These are phyloP conservation scores for Pachypanchax playfairii DNA, from an alignment of 2,113 vertebrate species.

Conservation along the genomic window DNA sequence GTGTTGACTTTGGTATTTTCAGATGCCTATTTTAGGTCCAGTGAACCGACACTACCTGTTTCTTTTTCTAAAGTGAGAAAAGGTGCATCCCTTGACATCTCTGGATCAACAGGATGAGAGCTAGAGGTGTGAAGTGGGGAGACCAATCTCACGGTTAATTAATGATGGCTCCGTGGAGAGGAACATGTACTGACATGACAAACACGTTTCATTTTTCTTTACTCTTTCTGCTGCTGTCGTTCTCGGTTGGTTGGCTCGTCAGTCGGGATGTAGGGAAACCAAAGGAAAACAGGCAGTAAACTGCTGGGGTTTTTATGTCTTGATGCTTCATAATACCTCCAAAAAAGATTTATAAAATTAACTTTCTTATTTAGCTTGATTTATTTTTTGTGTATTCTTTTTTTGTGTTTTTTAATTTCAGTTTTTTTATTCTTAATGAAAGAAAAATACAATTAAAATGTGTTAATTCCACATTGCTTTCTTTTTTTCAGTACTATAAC, in stretches of 20 bases:
- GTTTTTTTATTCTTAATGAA: no score
- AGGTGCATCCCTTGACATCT: slow-evolving; percentile 42
- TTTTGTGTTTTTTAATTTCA: no score
- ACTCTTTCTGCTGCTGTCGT: slow-evolving; percentile 16
- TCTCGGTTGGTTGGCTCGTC: slow-evolving; percentile 18
- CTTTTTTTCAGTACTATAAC: no score
- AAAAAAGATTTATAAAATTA: no score
- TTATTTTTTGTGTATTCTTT: no score
- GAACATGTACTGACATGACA: slow-evolving; percentile 9
- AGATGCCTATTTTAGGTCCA: slow-evolving; percentile 51
- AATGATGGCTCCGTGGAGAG: slow-evolving; percentile 62
- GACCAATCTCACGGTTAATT: slow-evolving; percentile 74
- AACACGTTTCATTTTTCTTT: slow-evolving; percentile 37
- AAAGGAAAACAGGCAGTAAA: no score
- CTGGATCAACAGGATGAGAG: slow-evolving; percentile 45
- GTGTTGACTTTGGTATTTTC: slow-evolving; percentile 17
- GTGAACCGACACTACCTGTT: slow-evolving; percentile 28
- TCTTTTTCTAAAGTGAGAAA: slow-evolving; percentile 49
- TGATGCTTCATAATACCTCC: no score
- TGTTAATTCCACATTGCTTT: no score
- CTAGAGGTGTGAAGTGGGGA: slow-evolving; percentile 44
- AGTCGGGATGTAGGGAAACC: background rate
- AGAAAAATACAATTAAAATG: no score
- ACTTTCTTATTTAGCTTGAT: no score
- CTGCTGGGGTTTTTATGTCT: no score